Percentiles rank a stretch among this genome's conserved stretches.
phyloP scores from a whole-genome alignment of 2,113 vertebrate species.

The Ammodramus savannarum region DNA sequence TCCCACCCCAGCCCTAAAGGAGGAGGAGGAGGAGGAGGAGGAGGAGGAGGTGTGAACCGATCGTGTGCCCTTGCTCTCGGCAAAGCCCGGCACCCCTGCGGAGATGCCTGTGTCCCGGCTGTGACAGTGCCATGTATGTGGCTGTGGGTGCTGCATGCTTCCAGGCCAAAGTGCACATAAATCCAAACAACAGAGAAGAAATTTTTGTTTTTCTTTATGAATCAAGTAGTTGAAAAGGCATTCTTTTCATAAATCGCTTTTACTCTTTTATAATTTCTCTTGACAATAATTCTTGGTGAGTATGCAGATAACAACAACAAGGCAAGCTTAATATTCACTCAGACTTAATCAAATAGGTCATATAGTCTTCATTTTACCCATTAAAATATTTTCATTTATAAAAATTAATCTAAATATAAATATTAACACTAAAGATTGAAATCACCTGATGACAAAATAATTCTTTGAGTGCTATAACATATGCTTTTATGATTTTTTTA shows the following conservation, averaged over 20 bases:
- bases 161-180: background rate
- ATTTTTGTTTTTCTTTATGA: constrained; percentile 49
- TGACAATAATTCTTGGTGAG: constrained; percentile 65
- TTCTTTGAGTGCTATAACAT: constrained; percentile 72
- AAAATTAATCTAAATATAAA: constrained; percentile 82
- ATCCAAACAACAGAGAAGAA: constrained; percentile 22
- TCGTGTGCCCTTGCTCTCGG: fast-evolving
- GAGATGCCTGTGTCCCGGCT: fast-evolving
- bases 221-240: constrained; percentile 24
- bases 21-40: background rate
- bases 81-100: fast-evolving
- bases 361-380: constrained; percentile 66
- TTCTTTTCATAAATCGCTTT: constrained; percentile 70
- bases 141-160: fast-evolving
- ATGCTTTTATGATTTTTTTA: constrained; percentile 69
- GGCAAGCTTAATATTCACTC: constrained; percentile 69
- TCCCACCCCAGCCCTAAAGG: background rate
- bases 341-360: constrained; percentile 60
- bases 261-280: constrained; percentile 68
- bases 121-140: fast-evolving
- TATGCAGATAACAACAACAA: constrained; percentile 69
- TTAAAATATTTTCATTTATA: constrained; percentile 82
- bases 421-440: constrained; percentile 80
- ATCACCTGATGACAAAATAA: constrained; percentile 82
- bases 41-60: background rate